phyloP scores from a whole-genome alignment of 2,888 invertebrate species.

The Actias luna region DNA sequence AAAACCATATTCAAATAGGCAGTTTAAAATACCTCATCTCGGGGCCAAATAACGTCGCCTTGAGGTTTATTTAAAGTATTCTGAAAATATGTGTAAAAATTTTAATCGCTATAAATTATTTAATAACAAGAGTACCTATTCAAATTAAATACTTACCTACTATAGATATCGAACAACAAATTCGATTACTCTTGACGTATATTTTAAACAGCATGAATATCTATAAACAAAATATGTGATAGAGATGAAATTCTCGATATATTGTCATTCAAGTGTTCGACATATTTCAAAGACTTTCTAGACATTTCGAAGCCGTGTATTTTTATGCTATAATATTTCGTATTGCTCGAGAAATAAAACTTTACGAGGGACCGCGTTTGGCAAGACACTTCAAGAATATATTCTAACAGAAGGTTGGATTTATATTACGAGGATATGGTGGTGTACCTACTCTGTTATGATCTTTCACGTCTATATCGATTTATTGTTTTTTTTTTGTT shows the following conservation, averaged over 20 bases:
- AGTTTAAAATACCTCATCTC: neutral
- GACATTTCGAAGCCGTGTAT: neutral
- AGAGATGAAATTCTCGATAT: neutral
- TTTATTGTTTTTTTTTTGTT: no score
- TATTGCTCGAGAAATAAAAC: neutral
- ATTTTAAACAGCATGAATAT: no score
- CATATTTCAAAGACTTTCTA: neutral
- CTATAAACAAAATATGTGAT: neutral
- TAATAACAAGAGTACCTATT: no score
- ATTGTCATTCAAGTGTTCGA: neutral
- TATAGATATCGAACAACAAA: no score
- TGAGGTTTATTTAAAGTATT: conserved; percentile 1
- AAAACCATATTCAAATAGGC: neutral
- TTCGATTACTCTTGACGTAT: no score
- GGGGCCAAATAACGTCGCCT: neutral
- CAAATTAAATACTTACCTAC: no score
- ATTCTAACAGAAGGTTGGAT: no score
- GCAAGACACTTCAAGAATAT: no score
- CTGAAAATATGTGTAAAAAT: neutral
- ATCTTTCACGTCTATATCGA: no score
- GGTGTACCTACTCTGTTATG: no score
- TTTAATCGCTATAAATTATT: neutral
- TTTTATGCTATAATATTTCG: neutral
- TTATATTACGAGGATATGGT: no score
- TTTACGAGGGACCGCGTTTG: no score